Evolutionary conservation across 1,140 invertebrate genomes (phyloP), one percentile per base, ranked within the genome.

Genomic region (Andrena cerasifolii): DNA sequence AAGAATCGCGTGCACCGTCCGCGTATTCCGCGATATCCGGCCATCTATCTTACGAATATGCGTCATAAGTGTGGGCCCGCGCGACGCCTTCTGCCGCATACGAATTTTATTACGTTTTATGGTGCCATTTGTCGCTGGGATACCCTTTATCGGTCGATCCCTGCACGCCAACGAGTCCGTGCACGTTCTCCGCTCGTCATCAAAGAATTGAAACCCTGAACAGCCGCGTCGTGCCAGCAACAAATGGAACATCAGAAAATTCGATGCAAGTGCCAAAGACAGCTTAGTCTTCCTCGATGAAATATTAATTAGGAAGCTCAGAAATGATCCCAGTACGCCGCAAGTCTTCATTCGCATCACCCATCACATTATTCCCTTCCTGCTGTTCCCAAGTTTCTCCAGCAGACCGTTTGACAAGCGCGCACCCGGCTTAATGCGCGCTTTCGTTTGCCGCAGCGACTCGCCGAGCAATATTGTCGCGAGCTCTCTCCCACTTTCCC

Each of bases 81-180:
- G 33, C 14, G 54, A 24, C 53, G 40, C 47, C n/a, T 54, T 63
- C 40, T 58, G 61, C n/a, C 51, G 59, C 75, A 54, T 78, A 66
- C 76, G 76, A 82, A 78, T 82, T 78, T 83, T 66, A 77, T 83
- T 82, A 72, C 49, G 31, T 73, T 75, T 79, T 70, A 62, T 62
- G 63, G 49, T 18, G 51, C 31, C 49, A 80, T 80, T 80, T 71
- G 75, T 71, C 78, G 78, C 28, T 36, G 45, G 61, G 8, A 67
- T n/a, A 58, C 73, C 53, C 49, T 81, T 83, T 83, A 83, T 83
- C 74, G 75, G 80, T 18, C 36, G 43, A 49, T 24, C 33, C 53
- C 28, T 31, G 43, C 66, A 18, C 31, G 72, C 3, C 4, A 40
- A 10, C 36, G 4, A 40, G 36, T 40, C 36, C 10, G 36, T 40